These are phyloP conservation scores for Momotus momota DNA, from an alignment of 2,797 vertebrate species.

Conservation along the genomic window DNA sequence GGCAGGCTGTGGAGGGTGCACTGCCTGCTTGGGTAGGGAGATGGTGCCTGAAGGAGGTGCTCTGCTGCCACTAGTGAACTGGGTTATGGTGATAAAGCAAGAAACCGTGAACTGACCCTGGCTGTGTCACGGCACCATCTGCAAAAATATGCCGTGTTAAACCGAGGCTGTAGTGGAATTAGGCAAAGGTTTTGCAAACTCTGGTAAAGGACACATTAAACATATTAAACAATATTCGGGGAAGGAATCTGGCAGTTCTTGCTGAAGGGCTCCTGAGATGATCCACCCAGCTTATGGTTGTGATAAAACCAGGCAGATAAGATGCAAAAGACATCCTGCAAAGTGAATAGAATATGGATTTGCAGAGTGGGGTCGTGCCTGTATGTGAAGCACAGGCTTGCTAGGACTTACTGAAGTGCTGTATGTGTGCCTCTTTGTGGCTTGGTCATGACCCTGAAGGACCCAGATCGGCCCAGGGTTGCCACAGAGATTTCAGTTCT, in stretches of 20 bases:
- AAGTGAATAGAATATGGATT: background rate
- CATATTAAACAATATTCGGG: background rate
- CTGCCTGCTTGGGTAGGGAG: background rate
- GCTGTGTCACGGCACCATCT: background rate
- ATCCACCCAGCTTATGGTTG: background rate
- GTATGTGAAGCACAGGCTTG: background rate
- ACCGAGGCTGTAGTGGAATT: background rate
- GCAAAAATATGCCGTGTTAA: background rate
- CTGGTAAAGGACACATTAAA: background rate
- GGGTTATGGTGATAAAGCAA: background rate
- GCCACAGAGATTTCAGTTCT: background rate
- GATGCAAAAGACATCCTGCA: background rate
- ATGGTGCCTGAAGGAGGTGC: background rate
- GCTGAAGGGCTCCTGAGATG: background rate
- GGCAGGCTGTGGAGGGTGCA: accelerated
- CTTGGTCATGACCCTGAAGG: background rate
- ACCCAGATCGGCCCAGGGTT: background rate
- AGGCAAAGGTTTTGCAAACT: background rate
- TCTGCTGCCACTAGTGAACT: background rate
- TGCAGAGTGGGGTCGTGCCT: background rate
- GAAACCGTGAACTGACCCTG: background rate
- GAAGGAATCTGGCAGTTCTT: background rate
- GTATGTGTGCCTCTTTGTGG: background rate
- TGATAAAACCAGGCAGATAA: background rate
- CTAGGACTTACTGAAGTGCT: background rate